phyloP scores from a whole-genome alignment of 2,888 invertebrate species.

The Pterostichus madidus region DNA sequence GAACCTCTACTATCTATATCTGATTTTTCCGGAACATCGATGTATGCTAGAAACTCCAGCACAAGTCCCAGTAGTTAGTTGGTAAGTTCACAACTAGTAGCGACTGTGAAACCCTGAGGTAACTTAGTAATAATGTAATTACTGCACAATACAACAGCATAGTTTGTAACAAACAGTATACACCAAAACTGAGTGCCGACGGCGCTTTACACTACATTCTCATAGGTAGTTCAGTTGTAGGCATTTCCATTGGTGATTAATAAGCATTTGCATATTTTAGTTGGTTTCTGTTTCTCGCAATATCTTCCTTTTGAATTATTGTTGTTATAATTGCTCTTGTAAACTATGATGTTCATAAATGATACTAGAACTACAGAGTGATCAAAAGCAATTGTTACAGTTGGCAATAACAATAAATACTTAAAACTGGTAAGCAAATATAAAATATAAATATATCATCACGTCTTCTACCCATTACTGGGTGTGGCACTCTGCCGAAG shows the following conservation, averaged over 20 bases:
- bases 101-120: slow-evolving; percentile 58
- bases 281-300: slow-evolving; percentile 5
- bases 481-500: no score
- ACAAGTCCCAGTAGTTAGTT: slow-evolving; percentile 35
- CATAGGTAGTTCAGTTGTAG: slow-evolving; percentile 17
- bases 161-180: slow-evolving; percentile 64
- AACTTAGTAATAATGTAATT: slow-evolving; percentile 65
- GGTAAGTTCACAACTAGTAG: slow-evolving; percentile 31
- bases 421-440: no score
- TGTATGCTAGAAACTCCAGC: slow-evolving; percentile 17
- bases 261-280: slow-evolving; percentile 53
- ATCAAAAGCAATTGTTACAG: no score
- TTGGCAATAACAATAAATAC: no score
- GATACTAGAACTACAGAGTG: not conserved
- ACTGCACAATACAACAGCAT: slow-evolving; percentile 54
- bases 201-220: slow-evolving; percentile 46
- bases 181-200: slow-evolving; percentile 42
- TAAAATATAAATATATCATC: no score
- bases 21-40: slow-evolving; percentile 11
- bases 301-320: slow-evolving; percentile 21
- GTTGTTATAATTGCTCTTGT: not conserved
- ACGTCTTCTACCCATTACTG: no score
- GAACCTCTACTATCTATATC: not conserved
- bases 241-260: slow-evolving; percentile 51
- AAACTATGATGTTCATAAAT: not conserved